Conservation (phyloP, 2,888 invertebrate genomes). For the Merodon equestris region DNA sequence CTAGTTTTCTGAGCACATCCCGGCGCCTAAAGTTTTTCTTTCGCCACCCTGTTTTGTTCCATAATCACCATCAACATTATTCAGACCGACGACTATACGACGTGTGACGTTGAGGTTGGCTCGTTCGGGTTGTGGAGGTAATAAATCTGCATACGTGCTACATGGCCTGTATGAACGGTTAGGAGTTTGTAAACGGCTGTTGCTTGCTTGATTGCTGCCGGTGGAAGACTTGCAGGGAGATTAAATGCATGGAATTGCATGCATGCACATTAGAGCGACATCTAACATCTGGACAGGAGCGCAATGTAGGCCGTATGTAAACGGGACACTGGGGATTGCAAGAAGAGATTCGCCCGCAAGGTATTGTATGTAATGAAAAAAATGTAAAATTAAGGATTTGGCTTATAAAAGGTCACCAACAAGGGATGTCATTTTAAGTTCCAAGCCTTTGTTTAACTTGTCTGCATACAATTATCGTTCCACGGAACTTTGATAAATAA, state of each 20-base stretch:
- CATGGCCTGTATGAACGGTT: constrained; percentile 4
- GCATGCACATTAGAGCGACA: constrained; percentile 20
- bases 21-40: background rate
- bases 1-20: constrained; percentile 4
- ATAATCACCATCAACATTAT: constrained; percentile 14
- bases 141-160: constrained; percentile 32
- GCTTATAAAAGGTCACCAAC: no score
- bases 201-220: constrained; percentile 35
- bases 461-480: no score
- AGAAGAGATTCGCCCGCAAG: background rate
- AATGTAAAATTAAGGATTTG: no score
- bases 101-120: constrained; percentile 24
- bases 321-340: constrained; percentile 14
- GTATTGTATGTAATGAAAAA: no score
- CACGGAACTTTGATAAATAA: no score
- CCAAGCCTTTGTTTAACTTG: no score
- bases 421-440: no score
- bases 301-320: no score
- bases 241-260: constrained; percentile 40
- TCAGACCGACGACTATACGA: background rate
- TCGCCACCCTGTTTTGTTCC: background rate
- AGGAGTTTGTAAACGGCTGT: constrained; percentile 32
- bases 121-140: constrained; percentile 6
- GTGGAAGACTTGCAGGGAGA: constrained; percentile 24
- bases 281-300: constrained; percentile 15